These are phyloP conservation scores for Nilaparvata lugens DNA, from an alignment of 1,140 invertebrate genomes.

Conservation along the genomic window DNA sequence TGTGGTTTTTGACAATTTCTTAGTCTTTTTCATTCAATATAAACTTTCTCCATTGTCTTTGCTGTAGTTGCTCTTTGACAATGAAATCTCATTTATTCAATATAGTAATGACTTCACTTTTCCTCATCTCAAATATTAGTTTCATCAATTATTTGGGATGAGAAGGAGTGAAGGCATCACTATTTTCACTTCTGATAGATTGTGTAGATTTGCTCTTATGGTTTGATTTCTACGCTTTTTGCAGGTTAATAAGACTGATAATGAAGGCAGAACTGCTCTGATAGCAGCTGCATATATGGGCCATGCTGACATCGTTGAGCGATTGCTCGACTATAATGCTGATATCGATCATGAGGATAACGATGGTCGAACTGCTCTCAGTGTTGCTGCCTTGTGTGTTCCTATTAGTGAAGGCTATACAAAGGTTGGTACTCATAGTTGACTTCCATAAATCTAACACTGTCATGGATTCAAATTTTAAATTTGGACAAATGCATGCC, in stretches of 20 bases:
- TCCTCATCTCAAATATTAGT: too few relatives aligned
- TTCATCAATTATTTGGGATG: too few relatives aligned
- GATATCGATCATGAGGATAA: conserved; percentile 80
- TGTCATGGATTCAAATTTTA: too few relatives aligned
- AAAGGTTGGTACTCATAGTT: conserved; percentile 35
- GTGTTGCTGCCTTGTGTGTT: conserved; percentile 83
- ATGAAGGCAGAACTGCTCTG: conserved; percentile 80
- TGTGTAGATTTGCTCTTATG: conserved; percentile 8
- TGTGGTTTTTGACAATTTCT: too few relatives aligned
- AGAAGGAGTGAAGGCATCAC: too few relatives aligned
- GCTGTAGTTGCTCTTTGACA: too few relatives aligned
- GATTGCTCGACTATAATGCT: conserved; percentile 74
- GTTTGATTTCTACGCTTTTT: conserved; percentile 2
- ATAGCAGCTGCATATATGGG: conserved; percentile 85
- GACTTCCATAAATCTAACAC: too few relatives aligned
- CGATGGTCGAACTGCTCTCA: conserved; percentile 86
- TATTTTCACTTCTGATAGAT: neutral
- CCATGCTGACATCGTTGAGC: conserved; percentile 84
- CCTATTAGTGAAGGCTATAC: conserved; percentile 68
- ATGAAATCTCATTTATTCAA: too few relatives aligned
- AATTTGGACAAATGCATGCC: too few relatives aligned
- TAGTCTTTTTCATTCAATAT: too few relatives aligned
- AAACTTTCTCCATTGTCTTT: too few relatives aligned
- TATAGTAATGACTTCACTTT: too few relatives aligned
- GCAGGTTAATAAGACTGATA: conserved; percentile 71